These are phyloP conservation scores for Xylota segnis DNA, from an alignment of 2,888 invertebrate species.

Conservation along the genomic window DNA sequence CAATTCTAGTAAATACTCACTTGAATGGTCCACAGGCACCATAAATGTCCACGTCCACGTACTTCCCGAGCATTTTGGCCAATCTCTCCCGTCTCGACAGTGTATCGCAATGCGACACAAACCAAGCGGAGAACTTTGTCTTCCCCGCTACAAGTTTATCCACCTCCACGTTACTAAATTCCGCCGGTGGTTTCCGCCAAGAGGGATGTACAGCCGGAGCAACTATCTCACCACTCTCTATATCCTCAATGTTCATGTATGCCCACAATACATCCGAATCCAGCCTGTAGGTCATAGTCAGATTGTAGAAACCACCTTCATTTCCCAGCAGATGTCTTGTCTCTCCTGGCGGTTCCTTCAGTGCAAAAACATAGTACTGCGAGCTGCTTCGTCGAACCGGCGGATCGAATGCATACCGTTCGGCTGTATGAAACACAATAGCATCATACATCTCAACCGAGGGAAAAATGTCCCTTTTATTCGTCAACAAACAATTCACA, in stretches of 20 bases:
- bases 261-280: slow-evolving; percentile 85
- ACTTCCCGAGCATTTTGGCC: slow-evolving; percentile 85
- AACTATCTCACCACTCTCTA: slow-evolving; percentile 78
- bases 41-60: slow-evolving; percentile 87
- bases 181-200: slow-evolving; percentile 79
- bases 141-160: slow-evolving; percentile 80
- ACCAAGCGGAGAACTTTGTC: slow-evolving; percentile 86
- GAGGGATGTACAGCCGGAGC: slow-evolving; percentile 79
- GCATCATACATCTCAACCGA: slow-evolving; percentile 85
- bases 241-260: slow-evolving; percentile 83
- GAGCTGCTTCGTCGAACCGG: slow-evolving; percentile 82
- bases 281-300: slow-evolving; percentile 86
- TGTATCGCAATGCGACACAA: slow-evolving; percentile 86
- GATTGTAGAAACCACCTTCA: slow-evolving; percentile 85
- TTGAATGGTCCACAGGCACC: slow-evolving; percentile 86
- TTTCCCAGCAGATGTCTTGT: slow-evolving; percentile 81
- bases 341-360: slow-evolving; percentile 84
- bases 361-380: slow-evolving; percentile 86
- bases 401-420: slow-evolving; percentile 82
- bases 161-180: slow-evolving; percentile 76
- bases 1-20: slow-evolving; percentile 76
- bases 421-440: slow-evolving; percentile 85
- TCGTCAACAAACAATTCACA: slow-evolving; percentile 85
- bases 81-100: slow-evolving; percentile 84
- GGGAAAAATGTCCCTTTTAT: slow-evolving; percentile 81